Evolutionary conservation across 2,888 invertebrate species (phyloP).

Genomic region (Ophion costatus): DNA sequence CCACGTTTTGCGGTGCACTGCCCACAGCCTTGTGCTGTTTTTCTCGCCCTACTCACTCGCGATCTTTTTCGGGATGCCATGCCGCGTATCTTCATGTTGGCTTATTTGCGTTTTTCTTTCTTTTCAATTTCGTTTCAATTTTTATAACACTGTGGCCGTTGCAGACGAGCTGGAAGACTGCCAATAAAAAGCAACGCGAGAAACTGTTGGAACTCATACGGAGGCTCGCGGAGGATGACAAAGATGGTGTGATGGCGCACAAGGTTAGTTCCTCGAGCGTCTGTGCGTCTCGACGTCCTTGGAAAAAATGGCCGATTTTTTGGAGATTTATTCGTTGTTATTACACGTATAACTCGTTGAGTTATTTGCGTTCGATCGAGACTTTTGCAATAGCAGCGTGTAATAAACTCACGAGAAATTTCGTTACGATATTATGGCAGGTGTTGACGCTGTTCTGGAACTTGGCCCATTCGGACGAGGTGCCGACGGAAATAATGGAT

Average conservation of each 20-base stretch:
- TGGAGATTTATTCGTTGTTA: neutral
- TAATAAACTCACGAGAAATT: slow-evolving; percentile 22
- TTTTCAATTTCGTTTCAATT: neutral
- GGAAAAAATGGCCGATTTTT: neutral
- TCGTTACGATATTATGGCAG: slow-evolving; percentile 79
- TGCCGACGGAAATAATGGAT: slow-evolving; percentile 98
- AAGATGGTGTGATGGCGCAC: slow-evolving; percentile 99
- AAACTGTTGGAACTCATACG: slow-evolving; percentile 97
- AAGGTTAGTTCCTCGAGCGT: slow-evolving; percentile 86
- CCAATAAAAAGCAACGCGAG: slow-evolving; percentile 97
- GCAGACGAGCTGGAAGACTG: slow-evolving; percentile 96
- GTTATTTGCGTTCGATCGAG: neutral
- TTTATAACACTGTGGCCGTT: slow-evolving; percentile 68
- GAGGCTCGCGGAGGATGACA: slow-evolving; percentile 98
- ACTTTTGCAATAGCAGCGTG: neutral
- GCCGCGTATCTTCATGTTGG: neutral
- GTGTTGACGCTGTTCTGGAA: slow-evolving; percentile 98
- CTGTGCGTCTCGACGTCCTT: too few relatives aligned
- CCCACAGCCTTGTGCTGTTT: neutral
- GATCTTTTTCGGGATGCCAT: slow-evolving; percentile 44
- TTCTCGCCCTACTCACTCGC: slow-evolving; percentile 11
- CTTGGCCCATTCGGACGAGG: slow-evolving; percentile 97
- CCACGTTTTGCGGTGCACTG: neutral
- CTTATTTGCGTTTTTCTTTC: neutral
- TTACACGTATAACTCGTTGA: neutral